A percentile compares a stretch with the other conserved stretches of the same genome.
Evolutionary conservation across 35 echinoderm and acorn worm genomes (phyloP).

Genomic region (Diadema setosum): DNA sequence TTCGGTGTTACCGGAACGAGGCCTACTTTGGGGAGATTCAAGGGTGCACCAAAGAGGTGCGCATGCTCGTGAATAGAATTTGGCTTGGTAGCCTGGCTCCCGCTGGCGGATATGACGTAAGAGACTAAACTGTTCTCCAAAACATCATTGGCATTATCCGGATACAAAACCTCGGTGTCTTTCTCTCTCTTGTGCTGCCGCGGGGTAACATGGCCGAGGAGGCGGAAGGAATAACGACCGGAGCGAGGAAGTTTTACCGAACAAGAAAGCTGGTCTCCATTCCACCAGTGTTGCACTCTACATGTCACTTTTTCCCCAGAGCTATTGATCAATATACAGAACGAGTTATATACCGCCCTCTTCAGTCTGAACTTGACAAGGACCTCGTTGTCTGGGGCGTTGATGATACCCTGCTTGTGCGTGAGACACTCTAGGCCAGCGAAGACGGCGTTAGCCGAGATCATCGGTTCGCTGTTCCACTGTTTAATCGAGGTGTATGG

Average conservation of each 20-base stretch:
- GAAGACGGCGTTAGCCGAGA: background rate
- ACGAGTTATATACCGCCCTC: background rate
- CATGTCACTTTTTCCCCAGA: background rate
- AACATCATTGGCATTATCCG: background rate
- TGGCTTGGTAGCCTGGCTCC: background rate
- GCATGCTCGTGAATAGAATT: background rate
- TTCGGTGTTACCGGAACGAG: background rate
- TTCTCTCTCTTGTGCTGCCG: background rate
- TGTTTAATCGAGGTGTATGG: background rate
- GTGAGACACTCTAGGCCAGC: background rate
- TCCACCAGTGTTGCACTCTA: background rate
- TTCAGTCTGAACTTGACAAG: background rate
- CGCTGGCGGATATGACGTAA: background rate
- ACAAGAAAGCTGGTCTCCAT: background rate
- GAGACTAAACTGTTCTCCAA: background rate
- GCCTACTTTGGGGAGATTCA: background rate
- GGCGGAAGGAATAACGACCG: background rate
- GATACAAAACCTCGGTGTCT: background rate
- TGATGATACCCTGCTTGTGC: background rate
- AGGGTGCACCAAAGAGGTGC: background rate
- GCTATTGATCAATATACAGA: background rate
- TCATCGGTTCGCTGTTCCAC: background rate
- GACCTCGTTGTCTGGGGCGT: background rate
- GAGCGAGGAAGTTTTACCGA: background rate
- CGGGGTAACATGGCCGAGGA: background rate